Base-by-base conservation (phyloP, 2,113 vertebrate genomes). In the Myocastor coypus region DNA sequence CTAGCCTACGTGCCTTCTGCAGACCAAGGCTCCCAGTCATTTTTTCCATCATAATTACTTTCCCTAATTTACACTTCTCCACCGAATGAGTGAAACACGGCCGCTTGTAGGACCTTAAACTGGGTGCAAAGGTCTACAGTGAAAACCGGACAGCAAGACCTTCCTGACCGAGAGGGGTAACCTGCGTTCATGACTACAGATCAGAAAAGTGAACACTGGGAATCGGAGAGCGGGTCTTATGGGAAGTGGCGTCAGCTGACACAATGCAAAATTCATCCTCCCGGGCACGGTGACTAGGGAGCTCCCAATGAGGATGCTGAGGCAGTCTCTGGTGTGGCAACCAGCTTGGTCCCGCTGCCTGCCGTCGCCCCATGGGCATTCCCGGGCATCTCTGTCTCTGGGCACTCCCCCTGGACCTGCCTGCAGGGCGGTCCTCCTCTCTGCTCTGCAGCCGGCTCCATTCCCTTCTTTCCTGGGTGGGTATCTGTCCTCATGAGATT, bases 321-420 rank as follows among this genome's bases (percentile, higher is more conserved):
- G 90, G 59, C 95, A 89, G 69, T 92, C 95, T 66, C 90, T 92
- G 10, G 30, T 66, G 69, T 57, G 87, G 82, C 75, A 8, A 57
- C 87, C 68, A 64, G 68, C 84, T 96, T 96, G 95, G 96, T 94
- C 91, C 96, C 91, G 89, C 83, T 95, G 96, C 87, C 90, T 82
- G 92, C 83, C 75, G 85, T 94, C 82, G 95, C 87, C 90, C 96
- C 80, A 93, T 93, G 87, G 89, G 94, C 81, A 92, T 78, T 94
- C 91, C 91, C 71, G 63, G 87, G 92, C 75, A 78, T 83, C 75
- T 88, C 93, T 88, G 30, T 94, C 94, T 93, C 80, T 55, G 63
- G 63, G 80, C 81, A 94, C 37, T 32, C 87, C 83, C 80, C 17
- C 95, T 81, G 94, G 87, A 80, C n/a, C 92, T 95, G 81, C 90